These are phyloP conservation scores for Thelaira solivaga DNA, from an alignment of 2,888 invertebrate genomes.

Conservation along the genomic window DNA sequence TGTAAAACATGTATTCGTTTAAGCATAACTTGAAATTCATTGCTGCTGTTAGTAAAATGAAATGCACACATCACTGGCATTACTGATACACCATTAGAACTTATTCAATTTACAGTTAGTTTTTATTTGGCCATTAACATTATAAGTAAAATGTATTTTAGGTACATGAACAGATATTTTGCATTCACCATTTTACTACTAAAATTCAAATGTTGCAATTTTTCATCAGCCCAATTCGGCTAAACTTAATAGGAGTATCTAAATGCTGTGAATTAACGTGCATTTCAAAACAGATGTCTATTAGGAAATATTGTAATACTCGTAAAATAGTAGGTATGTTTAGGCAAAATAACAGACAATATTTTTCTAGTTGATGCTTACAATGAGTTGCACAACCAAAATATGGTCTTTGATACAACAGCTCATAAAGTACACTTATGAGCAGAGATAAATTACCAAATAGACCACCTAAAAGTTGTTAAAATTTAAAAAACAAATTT, in stretches of 20 bases:
- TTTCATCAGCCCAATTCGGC: constrained; percentile 10
- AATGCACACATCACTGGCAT: not conserved
- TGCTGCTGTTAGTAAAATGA: not conserved
- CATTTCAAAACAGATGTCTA: not conserved
- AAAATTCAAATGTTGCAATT: constrained; percentile 30
- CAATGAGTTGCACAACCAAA: constrained; percentile 50
- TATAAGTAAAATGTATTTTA: not conserved
- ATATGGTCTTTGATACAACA: constrained; percentile 43
- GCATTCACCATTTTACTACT: not conserved
- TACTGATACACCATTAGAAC: not conserved
- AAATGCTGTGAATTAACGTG: not conserved
- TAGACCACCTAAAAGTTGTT: constrained; percentile 45
- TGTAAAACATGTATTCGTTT: not conserved
- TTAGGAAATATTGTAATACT: constrained; percentile 38
- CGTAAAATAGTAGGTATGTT: not conserved
- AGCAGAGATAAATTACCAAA: constrained; percentile 47
- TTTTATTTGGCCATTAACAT: constrained; percentile 10
- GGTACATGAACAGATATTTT: not conserved
- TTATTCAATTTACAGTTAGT: not conserved
- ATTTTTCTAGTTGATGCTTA: constrained; percentile 41
- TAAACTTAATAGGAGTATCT: not conserved
- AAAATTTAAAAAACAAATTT: constrained; percentile 42
- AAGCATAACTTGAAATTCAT: not conserved
- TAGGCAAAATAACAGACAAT: constrained; percentile 18
- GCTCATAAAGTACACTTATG: constrained; percentile 54